Base-by-base conservation (phyloP, 2,888 invertebrate genomes). In the Drosophila quasianomalipes region DNA sequence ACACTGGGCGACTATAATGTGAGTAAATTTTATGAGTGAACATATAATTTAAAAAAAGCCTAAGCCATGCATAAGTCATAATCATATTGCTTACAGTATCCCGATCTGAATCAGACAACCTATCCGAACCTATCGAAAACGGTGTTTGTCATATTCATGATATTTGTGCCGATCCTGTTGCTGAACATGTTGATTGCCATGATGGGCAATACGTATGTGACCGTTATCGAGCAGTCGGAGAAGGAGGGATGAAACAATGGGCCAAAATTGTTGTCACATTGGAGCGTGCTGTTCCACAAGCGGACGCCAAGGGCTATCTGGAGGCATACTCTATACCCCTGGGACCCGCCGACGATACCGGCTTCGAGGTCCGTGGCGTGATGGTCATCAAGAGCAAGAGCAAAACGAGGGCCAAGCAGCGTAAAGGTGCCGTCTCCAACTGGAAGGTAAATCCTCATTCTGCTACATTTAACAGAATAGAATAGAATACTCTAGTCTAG, bases 151-250 rank as follows among this genome's bases (percentile, higher is more conserved):
- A 95, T 99, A 71, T 99, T 99, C 93, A 99, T 99, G 98, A 97
- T 99, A 67, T 96, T 99, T 85, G 98, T 99, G 74, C 99, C 99
- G 2, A 99, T 99, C 91, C 94, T 99, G 58, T 94, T 99, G 89
- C 95, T 99, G 19, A 99, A 99, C 95, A 99, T 95, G 95, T 95
- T 99, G 93, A 99, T 99, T 81, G 99, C 99, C 78, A 99, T 99
- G 99, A 99, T 99, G 99, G 99, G 99, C 41, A 99, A 99, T 94
- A 99, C 99, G 0, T 99, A 99, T 93, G 98, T 98, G 0, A 97
- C 98, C 86, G 98, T 99, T 71, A 99, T 99, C 84, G 98, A 98
- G 92, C 98, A 99, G 92, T 99, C 99, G 41, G 99, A 99, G 93
- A 99, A 99, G 94, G 99, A 99, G 93, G 98, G 97, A 97, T 99